Conservation (phyloP, 2,113 vertebrate species). For the Callopanchax toddi region DNA sequence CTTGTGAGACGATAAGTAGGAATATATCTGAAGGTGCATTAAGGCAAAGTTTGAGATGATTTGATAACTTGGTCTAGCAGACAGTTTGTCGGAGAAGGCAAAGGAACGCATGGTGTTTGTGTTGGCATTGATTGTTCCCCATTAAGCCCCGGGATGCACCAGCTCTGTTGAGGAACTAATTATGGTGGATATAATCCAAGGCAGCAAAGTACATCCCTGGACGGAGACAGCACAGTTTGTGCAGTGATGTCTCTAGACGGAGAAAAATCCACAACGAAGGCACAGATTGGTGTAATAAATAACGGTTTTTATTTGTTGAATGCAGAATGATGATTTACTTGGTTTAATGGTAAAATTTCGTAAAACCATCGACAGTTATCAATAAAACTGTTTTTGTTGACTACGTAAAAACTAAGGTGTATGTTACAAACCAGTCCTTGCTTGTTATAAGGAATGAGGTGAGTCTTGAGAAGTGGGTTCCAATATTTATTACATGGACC, state of each 20-base stretch:
- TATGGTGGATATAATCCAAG: constrained; percentile 72
- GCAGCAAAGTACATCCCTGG: constrained; percentile 54
- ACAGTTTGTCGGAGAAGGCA: constrained; percentile 26
- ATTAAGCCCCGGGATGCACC: constrained; percentile 71
- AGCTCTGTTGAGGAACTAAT: constrained; percentile 72
- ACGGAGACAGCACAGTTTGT: constrained; percentile 57
- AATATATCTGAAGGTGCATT: constrained; percentile 6
- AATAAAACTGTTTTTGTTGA: too few relatives aligned
- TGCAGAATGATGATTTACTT: too few relatives aligned
- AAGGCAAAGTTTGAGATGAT: constrained; percentile 37
- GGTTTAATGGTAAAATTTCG: too few relatives aligned
- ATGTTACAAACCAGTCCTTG: too few relatives aligned
- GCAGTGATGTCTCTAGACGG: constrained; percentile 41
- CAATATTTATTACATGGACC: too few relatives aligned
- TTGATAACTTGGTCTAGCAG: constrained; percentile 40
- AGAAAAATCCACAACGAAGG: constrained; percentile 12
- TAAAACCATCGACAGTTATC: too few relatives aligned
- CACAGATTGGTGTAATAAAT: constrained; percentile 1
- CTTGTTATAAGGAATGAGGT: too few relatives aligned
- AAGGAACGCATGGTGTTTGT: constrained; percentile 63
- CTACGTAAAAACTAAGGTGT: too few relatives aligned
- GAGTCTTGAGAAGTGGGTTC: too few relatives aligned
- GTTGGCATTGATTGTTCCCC: constrained; percentile 73
- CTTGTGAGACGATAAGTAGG: constrained; percentile 5
- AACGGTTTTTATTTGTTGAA: neutral